Percentiles rank a stretch among this genome's conserved stretches.
Conservation (phyloP, 1,140 invertebrate species). For the Copidosoma floridanum region DNA sequence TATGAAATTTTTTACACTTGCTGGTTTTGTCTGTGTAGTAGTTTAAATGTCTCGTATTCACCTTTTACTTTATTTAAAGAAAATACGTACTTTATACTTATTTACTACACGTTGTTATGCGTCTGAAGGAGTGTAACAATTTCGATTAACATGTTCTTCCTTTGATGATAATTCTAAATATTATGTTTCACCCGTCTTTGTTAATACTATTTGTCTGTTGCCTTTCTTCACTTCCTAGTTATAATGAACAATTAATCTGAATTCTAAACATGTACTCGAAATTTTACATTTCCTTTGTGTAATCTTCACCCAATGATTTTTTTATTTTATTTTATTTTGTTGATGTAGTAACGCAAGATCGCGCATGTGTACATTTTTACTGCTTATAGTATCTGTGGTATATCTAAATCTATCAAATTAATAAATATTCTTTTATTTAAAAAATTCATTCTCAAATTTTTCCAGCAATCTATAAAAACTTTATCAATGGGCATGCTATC, state of each 20-base stretch:
- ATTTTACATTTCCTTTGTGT: constrained; percentile 9
- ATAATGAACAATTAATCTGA: too few relatives aligned
- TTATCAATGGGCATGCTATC: constrained; percentile 16
- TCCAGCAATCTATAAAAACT: constrained; percentile 17
- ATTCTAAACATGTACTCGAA: too few relatives aligned
- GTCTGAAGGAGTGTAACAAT: constrained; percentile 19
- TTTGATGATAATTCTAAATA: too few relatives aligned
- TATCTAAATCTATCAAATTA: constrained; percentile 19
- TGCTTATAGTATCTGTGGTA: constrained; percentile 29
- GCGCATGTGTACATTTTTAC: constrained; percentile 27
- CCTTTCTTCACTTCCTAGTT: too few relatives aligned
- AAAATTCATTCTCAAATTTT: constrained; percentile 19
- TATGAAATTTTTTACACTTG: constrained; percentile 19
- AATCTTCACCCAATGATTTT: too few relatives aligned
- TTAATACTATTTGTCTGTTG: too few relatives aligned
- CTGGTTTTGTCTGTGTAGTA: constrained; percentile 27
- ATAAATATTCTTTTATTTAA: constrained; percentile 25
- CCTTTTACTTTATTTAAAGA: constrained; percentile 22
- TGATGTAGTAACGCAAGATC: constrained; percentile 10
- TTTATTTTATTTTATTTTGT: constrained; percentile 14
- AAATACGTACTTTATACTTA: constrained; percentile 27
- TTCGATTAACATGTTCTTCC: neutral
- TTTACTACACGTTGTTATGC: constrained; percentile 26
- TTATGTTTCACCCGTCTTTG: too few relatives aligned
- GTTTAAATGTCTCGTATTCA: constrained; percentile 23